Evolutionary conservation across 2,888 invertebrate genomes (phyloP), one percentile per base, ranked within the genome.

Genomic region (Crioceris asparagi): DNA sequence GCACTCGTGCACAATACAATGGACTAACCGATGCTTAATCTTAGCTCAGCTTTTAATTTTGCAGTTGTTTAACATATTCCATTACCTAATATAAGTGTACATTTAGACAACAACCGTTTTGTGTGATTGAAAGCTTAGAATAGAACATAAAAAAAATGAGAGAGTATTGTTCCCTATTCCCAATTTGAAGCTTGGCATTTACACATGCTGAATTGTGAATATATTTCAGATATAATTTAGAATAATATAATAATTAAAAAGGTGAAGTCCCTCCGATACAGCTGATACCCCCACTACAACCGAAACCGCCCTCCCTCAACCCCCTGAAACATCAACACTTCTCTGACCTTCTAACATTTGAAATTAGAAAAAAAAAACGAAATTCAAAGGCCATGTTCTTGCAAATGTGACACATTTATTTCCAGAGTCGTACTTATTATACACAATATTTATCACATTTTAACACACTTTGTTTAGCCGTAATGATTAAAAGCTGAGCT

Each of bases 1-100:
- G 62, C 64, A 65, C 64, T 63, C 64, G 64, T 62, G 64, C 63
- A 64, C 59, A 62, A 54, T 59, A 64, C 62, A 62, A 61, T 62
- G 62, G 60, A 64, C 64, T 64, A 65, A 65, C 64, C 59, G 62
- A 56, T 59, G 64, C 64, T 59, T 64, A 65, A 64, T 65, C 58
- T 58, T 54, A 64, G 65, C 64, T 65, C 65, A 65, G 65, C 65
- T 65, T 65, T 64, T 64, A 63, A 64, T 61, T n/a, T 59, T 62
- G 62, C 62, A 59, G 60, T 61, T 61, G 56, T 53, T 60, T 60
- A 61, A 60, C 58, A 56, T 53, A 53, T 54, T n/a, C n/a, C 58
- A 60, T 53, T 57, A 14, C 57, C 61, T 62, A 62, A 62, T 62
- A n/a, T n/a, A 55, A 55, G 52, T 61, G 61, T 61, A 60, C 53